Evolutionary conservation across 2,113 vertebrate genomes (phyloP).

Genomic region (Rynchops niger): DNA sequence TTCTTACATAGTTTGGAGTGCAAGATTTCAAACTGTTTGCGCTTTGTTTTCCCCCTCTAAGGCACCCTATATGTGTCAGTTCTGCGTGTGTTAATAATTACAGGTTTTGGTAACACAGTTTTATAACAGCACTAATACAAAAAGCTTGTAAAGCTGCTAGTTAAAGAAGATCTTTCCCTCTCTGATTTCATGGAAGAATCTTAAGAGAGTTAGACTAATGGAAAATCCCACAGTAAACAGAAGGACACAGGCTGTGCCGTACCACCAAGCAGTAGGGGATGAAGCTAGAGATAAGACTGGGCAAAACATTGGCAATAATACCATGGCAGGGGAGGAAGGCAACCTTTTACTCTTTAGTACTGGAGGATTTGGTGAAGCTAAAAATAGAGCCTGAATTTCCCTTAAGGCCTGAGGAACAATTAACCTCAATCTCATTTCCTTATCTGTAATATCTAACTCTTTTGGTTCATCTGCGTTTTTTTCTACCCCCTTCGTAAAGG

Average conservation of each 20-base stretch:
- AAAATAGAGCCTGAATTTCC: neutral
- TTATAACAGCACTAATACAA: neutral
- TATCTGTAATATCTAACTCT: neutral
- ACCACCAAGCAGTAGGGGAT: neutral
- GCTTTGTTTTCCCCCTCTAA: neutral
- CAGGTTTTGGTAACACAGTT: neutral
- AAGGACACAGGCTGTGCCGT: neutral
- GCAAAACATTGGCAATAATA: neutral
- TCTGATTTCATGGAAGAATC: neutral
- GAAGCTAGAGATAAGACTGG: neutral
- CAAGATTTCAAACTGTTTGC: neutral
- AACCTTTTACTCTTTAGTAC: neutral
- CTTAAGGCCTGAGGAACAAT: neutral
- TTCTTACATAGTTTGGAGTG: neutral
- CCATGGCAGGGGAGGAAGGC: neutral
- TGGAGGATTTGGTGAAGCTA: neutral
- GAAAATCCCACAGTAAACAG: neutral
- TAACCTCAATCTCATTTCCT: neutral
- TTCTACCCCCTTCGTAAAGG: neutral
- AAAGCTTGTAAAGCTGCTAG: neutral
- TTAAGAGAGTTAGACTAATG: neutral
- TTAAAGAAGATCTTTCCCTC: neutral
- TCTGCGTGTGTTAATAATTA: constrained; percentile 33
- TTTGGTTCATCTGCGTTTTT: neutral
- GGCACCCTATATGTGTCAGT: neutral